Conservation (phyloP, 2,888 invertebrate species). For the Drosophila paranaensis region DNA sequence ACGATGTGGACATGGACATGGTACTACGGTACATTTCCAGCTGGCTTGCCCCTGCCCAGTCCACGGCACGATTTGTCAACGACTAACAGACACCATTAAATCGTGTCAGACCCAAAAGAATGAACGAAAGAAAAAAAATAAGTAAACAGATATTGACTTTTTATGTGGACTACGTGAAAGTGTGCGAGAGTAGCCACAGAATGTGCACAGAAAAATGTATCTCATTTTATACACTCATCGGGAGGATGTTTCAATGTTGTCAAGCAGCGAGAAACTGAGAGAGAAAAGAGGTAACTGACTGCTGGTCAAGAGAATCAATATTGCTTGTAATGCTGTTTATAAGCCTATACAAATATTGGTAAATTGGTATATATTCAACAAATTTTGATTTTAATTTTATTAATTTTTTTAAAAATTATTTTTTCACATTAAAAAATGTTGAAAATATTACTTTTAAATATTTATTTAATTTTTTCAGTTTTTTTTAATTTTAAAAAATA, state of each 20-base stretch:
- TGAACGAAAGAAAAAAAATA: not conserved
- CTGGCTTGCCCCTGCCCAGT: not conserved
- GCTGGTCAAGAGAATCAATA: not conserved
- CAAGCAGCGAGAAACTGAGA: not conserved
- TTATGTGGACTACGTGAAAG: slow-evolving; percentile 73
- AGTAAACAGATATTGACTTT: slow-evolving; percentile 70
- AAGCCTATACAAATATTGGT: too few relatives aligned
- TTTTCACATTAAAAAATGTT: too few relatives aligned
- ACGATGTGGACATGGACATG: slow-evolving; percentile 39
- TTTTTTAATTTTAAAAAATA: too few relatives aligned
- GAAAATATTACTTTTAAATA: too few relatives aligned
- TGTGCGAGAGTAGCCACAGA: slow-evolving; percentile 29
- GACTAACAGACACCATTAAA: slow-evolving; percentile 61
- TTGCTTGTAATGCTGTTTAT: not conserved
- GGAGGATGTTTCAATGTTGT: too few relatives aligned
- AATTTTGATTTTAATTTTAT: too few relatives aligned
- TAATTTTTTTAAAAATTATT: too few relatives aligned
- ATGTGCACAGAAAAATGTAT: slow-evolving; percentile 4
- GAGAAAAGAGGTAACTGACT: not conserved
- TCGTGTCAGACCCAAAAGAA: slow-evolving; percentile 50
- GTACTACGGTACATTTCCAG: not conserved
- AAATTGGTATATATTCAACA: too few relatives aligned
- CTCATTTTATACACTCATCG: not conserved
- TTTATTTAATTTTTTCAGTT: too few relatives aligned
- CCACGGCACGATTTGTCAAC: slow-evolving; percentile 72